Percentiles rank a stretch among this genome's conserved stretches.
phyloP scores from a whole-genome alignment of 2,888 invertebrate species.

The Iselma pallidipennis region DNA sequence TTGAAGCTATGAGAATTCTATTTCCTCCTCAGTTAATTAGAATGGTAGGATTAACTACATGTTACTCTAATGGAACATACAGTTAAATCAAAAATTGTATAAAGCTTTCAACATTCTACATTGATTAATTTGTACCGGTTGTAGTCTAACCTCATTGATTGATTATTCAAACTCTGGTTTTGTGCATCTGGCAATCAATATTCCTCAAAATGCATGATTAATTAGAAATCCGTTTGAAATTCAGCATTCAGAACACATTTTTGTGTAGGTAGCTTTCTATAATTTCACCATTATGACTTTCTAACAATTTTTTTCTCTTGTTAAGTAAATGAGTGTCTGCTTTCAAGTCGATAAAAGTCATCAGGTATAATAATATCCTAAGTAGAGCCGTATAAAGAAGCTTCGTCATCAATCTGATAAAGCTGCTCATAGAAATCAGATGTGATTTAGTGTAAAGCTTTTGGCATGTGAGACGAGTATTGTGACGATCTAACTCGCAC shows the following conservation, averaged over 20 bases:
- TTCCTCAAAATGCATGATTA: not conserved
- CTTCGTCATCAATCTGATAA: slow-evolving; percentile 35
- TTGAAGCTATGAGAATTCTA: too few relatives aligned
- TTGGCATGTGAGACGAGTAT: slow-evolving; percentile 2
- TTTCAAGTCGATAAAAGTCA: not conserved
- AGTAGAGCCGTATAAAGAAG: not conserved
- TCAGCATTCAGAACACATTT: not conserved
- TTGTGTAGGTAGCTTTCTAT: not conserved
- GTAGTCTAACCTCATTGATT: not conserved
- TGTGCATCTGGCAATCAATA: not conserved
- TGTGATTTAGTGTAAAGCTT: slow-evolving; percentile 33
- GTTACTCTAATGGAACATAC: too few relatives aligned
- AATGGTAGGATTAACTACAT: too few relatives aligned
- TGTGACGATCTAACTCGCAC: not conserved
- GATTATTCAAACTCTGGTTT: not conserved
- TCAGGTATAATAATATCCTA: not conserved
- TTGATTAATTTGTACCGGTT: not conserved
- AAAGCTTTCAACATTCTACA: not conserved
- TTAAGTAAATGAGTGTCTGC: not conserved
- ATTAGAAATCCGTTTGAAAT: slow-evolving; percentile 1
- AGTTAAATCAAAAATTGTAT: not conserved
- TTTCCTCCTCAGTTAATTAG: too few relatives aligned
- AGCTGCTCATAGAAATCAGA: slow-evolving; percentile 46
- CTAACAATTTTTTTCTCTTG: not conserved
- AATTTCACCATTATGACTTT: not conserved